A percentile compares a stretch with the other conserved stretches of the same genome.
phyloP scores from a whole-genome alignment of 2,113 vertebrate genomes.

The Crotalus helleri region DNA sequence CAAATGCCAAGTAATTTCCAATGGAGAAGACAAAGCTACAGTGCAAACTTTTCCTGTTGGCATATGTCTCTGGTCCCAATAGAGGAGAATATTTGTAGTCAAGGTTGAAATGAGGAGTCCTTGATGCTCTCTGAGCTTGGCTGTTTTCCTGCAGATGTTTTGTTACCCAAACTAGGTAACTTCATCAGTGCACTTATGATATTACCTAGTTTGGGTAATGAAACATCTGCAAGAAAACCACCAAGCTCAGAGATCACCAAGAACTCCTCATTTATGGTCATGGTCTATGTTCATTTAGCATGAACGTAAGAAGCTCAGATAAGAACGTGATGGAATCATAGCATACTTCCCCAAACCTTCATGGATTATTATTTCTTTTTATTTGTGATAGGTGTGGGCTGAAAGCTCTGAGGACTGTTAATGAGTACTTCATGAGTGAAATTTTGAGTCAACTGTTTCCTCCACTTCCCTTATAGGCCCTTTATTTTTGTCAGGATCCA shows the following conservation, averaged over 20 bases:
- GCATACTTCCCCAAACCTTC: background rate
- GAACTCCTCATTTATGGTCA: background rate
- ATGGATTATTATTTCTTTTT: background rate
- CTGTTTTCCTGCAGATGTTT: background rate
- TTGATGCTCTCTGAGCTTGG: background rate
- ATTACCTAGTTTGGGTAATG: background rate
- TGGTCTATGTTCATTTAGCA: background rate
- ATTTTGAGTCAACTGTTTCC: background rate
- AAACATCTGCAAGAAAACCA: background rate
- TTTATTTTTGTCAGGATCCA: background rate
- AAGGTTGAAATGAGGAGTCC: background rate
- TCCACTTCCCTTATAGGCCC: background rate
- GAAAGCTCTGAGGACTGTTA: background rate
- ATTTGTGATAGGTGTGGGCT: background rate
- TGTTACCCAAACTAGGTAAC: background rate
- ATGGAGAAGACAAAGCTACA: background rate
- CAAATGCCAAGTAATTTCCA: too few species aligned
- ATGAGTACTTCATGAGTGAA: background rate
- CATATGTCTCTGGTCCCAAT: background rate
- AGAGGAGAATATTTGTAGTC: background rate
- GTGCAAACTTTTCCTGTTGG: background rate
- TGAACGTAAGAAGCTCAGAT: background rate
- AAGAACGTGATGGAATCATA: background rate
- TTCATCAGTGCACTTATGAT: background rate
- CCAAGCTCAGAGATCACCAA: background rate